Conservation (phyloP, 2,888 invertebrate species). For the Diplolepis rosae region DNA sequence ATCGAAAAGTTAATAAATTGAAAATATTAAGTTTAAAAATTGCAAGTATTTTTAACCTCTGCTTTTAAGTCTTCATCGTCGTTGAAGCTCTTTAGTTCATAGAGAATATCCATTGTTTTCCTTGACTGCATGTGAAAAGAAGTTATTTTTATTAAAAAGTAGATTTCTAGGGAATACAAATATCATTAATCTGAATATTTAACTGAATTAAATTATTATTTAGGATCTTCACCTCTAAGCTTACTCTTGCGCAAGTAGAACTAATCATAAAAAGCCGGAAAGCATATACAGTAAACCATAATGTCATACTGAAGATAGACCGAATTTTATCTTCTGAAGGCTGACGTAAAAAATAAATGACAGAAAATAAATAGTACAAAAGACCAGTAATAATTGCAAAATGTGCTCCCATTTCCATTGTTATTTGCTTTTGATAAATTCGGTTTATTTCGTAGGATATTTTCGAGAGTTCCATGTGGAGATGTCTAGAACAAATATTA, state of each 20-base stretch:
- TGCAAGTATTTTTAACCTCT: conserved; percentile 12
- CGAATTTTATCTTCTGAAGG: background rate
- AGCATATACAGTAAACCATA: background rate
- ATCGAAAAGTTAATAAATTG: too few relatives aligned
- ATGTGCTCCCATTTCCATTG: background rate
- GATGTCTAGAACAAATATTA: background rate
- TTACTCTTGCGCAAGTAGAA: background rate
- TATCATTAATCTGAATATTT: background rate
- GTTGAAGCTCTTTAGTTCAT: background rate
- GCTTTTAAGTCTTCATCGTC: conserved; percentile 4
- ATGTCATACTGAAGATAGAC: background rate
- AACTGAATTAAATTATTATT: background rate
- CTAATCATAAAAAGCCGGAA: background rate
- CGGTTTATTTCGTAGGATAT: background rate
- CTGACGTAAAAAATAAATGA: background rate
- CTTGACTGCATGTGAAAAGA: background rate
- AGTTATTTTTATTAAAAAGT: background rate
- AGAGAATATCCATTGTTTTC: background rate
- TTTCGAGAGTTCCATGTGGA: background rate
- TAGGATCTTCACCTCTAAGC: background rate
- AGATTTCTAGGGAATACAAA: background rate
- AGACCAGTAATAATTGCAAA: background rate
- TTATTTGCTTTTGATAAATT: conserved; percentile 2
- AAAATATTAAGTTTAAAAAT: too few relatives aligned
- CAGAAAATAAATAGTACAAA: background rate